phyloP scores from a whole-genome alignment of 37 sponge, comb jelly and placozoan genomes.

The Aphrocallistes beatrix region DNA sequence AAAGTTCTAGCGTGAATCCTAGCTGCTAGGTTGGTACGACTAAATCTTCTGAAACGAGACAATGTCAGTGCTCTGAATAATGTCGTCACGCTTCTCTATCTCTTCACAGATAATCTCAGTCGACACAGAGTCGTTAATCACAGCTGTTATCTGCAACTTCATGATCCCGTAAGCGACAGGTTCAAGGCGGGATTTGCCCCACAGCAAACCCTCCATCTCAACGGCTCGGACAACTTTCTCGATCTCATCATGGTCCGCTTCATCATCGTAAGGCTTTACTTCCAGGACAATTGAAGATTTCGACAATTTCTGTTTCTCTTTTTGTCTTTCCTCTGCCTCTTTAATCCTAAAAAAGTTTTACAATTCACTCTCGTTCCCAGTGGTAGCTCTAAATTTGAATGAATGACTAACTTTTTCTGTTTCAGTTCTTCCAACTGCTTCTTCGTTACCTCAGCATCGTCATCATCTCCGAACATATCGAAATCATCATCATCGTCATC shows the following conservation, averaged over 20 bases:
- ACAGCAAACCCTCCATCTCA: constrained; percentile 23
- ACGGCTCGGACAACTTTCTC: constrained; percentile 23
- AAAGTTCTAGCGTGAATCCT: too few species aligned
- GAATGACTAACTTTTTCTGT: background rate
- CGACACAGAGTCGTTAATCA: constrained; percentile 25
- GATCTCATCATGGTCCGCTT: constrained; percentile 23
- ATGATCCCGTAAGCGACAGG: constrained; percentile 25
- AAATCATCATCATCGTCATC: constrained; percentile 39
- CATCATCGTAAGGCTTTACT: constrained; percentile 36
- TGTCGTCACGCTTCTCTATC: constrained; percentile 12
- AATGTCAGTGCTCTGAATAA: constrained; percentile 25
- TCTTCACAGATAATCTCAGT: constrained; percentile 19
- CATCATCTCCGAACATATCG: constrained; percentile 23
- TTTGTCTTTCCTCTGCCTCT: constrained; percentile 15
- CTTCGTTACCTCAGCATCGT: background rate
- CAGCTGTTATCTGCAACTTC: constrained; percentile 25
- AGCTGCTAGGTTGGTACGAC: too few species aligned
- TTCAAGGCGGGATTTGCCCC: constrained; percentile 25
- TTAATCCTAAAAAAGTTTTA: constrained; percentile 20
- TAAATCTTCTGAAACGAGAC: constrained; percentile 31
- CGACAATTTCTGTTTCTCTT: background rate
- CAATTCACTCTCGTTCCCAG: constrained; percentile 21
- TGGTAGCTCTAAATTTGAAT: background rate
- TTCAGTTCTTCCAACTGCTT: background rate
- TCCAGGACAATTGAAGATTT: constrained; percentile 27